Evolutionary conservation across 2,888 invertebrate genomes (phyloP), one percentile per base, ranked within the genome.

Genomic region (Tenthredo scrophulariae): DNA sequence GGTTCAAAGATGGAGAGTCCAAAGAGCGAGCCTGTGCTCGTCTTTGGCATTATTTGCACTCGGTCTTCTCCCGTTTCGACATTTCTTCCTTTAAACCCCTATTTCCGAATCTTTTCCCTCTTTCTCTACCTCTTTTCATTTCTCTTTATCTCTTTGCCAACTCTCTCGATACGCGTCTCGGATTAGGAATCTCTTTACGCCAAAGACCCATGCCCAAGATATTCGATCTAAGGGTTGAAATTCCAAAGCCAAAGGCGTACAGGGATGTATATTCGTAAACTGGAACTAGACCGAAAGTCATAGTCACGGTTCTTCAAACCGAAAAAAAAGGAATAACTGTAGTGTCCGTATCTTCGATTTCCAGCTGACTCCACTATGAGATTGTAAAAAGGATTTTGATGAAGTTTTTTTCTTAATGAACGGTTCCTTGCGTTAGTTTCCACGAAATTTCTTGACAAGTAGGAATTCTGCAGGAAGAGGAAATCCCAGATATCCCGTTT

Each of bases 91-190:
- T 50, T 77, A 22, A 77, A 50, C 33, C 29, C 50, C 37, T 29
- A 29, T 50, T 77, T 18, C 18, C 1, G 4, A 22, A 46, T 79
- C 33, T 37, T 5, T 33, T n/a, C 37, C 18, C 29, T 22, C 79
- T 54, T 33, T 26, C 0, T 43, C 74, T 9, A 26, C 6, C 22
- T 1, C 62, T 26, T n/a, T 22, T 10, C 9, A 6, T 22, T 9
- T 75, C 74, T 75, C 46, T 43, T n/a, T 13, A 26, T 22, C 46
- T 50, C 75, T 29, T 26, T 15, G 26, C 46, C 26, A 13, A 46
- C 75, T 43, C 46, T 75, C 75, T 43, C 46, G 72, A 72, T 72
- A 72, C 72, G 37, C 72, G 75, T 79, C 58, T 54, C 10, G 33
- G 54, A 29, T 79, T 58, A 18, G 58, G 79, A 58, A 79, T 58